A percentile compares a stretch with the other conserved stretches of the same genome.
These are phyloP conservation scores for Chironomus tentans DNA, from an alignment of 2,888 invertebrate genomes.

Conservation along the genomic window DNA sequence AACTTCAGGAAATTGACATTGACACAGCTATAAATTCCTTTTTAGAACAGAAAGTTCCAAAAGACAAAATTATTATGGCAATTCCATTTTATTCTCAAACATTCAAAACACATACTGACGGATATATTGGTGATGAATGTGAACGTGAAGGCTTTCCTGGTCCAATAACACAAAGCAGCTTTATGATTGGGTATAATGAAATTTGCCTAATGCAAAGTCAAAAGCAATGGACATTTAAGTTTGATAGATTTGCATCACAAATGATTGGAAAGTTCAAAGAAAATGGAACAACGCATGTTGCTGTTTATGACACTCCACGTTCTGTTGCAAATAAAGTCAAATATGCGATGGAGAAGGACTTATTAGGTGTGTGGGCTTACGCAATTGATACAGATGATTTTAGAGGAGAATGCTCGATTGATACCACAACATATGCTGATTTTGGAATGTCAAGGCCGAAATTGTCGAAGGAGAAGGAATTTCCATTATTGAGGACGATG, in stretches of 20 bases:
- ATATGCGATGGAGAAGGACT: slow-evolving; percentile 36
- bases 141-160: background rate
- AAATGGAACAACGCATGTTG: background rate
- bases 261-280: background rate
- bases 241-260: background rate
- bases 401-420: slow-evolving; percentile 35
- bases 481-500: slow-evolving; percentile 5
- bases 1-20: background rate
- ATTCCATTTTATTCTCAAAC: slow-evolving; percentile 5
- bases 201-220: background rate
- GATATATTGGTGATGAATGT: background rate
- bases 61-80: background rate
- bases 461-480: background rate
- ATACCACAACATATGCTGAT: slow-evolving; percentile 9
- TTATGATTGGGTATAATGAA: slow-evolving; percentile 4
- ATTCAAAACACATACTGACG: background rate
- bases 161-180: background rate
- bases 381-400: slow-evolving; percentile 48
- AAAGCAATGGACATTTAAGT: background rate
- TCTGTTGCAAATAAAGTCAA: slow-evolving; percentile 28
- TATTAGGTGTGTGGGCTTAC: slow-evolving; percentile 48
- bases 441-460: background rate
- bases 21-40: background rate
- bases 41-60: background rate
- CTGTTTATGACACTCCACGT: slow-evolving; percentile 3